Evolutionary conservation across 2,113 vertebrate genomes (phyloP).

Genomic region (Peromyscus leucopus): DNA sequence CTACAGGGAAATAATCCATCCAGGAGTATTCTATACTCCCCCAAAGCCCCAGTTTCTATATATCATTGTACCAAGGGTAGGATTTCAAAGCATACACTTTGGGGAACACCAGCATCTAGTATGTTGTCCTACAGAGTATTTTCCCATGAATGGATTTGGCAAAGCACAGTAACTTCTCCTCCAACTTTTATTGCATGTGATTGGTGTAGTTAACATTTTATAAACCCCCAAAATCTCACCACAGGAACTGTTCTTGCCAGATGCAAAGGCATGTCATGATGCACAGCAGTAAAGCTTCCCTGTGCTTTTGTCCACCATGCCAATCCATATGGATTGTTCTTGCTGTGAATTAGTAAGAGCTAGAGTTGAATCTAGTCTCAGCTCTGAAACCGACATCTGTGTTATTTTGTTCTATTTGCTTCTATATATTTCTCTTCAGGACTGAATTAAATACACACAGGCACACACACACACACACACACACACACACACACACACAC

Average conservation of each 20-base stretch:
- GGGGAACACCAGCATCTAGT: background rate
- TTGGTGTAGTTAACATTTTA: background rate
- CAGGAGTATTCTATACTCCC: background rate
- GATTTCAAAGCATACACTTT: background rate
- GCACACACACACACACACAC: background rate
- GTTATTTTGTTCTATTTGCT: background rate
- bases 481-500: background rate
- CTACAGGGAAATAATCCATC: background rate
- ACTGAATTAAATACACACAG: conserved; percentile 19
- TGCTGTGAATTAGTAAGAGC: conserved; percentile 25
- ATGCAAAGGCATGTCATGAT: background rate
- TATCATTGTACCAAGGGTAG: background rate
- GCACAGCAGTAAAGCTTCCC: background rate
- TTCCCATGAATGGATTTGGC: background rate
- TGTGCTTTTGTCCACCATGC: background rate
- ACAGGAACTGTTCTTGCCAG: background rate
- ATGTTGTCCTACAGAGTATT: background rate
- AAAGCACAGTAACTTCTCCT: background rate
- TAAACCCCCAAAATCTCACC: background rate
- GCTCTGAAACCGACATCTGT: background rate
- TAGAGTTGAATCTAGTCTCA: background rate
- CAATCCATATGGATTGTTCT: background rate
- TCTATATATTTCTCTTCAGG: background rate
- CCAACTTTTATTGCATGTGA: background rate
- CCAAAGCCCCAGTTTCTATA: background rate